Percentiles rank a stretch among this genome's conserved stretches.
These are phyloP conservation scores for Acheta domesticus DNA, from an alignment of 2,888 invertebrate species.

Conservation along the genomic window DNA sequence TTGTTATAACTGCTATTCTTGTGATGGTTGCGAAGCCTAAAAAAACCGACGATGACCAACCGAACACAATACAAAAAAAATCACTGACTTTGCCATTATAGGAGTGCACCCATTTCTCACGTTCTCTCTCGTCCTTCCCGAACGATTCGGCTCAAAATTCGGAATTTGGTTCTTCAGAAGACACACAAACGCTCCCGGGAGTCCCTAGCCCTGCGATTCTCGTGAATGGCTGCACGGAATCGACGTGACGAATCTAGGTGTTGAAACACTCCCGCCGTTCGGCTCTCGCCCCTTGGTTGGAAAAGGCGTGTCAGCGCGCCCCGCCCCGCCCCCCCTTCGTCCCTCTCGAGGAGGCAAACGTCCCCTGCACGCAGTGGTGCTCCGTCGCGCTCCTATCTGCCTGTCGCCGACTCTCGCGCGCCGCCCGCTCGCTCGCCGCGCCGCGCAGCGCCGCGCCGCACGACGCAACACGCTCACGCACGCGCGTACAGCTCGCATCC, in stretches of 20 bases:
- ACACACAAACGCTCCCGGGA: not conserved
- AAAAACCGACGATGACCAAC: not conserved
- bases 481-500: not conserved
- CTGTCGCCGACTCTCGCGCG: not conserved
- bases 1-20: not conserved
- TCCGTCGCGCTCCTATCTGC: not conserved
- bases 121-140: not conserved
- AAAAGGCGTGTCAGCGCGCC: no score
- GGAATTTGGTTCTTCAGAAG: not conserved
- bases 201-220: conserved; percentile 46
- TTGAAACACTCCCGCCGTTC: not conserved
- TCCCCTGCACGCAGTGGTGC: not conserved
- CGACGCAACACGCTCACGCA: not conserved
- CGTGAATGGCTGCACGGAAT: conserved; percentile 65
- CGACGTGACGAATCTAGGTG: conserved; percentile 37
- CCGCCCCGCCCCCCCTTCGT: not conserved
- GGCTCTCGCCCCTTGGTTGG: not conserved
- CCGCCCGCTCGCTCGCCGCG: not conserved
- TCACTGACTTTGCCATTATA: conserved; percentile 1
- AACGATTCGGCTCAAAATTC: not conserved
- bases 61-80: not conserved
- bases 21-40: not conserved
- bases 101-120: conserved; percentile 9
- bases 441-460: not conserved
- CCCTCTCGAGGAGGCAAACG: not conserved